phyloP scores from a whole-genome alignment of 2,888 invertebrate genomes.

The Microchrysa polita region DNA sequence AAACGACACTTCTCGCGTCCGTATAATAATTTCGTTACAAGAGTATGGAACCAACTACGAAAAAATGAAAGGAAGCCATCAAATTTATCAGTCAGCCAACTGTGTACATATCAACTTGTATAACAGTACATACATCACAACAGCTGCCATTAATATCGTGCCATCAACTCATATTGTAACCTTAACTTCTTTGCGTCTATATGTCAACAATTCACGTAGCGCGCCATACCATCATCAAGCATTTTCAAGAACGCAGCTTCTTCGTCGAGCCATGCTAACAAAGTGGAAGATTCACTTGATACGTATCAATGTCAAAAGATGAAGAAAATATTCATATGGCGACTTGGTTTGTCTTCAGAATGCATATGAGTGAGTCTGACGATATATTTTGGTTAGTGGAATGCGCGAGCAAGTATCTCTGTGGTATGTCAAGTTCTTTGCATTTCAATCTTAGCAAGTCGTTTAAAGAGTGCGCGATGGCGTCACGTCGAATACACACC shows the following conservation, averaged over 20 bases:
- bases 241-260: conserved; percentile 14
- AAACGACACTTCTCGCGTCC: no score
- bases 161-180: not conserved
- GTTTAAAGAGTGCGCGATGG: not conserved
- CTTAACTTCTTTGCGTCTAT: not conserved
- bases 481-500: conserved; percentile 8
- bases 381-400: not conserved
- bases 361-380: not conserved
- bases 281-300: not conserved
- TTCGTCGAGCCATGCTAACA: not conserved
- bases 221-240: not conserved
- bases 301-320: not conserved
- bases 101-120: not conserved
- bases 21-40: not conserved
- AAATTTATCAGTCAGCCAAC: not conserved
- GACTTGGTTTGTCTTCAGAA: not conserved
- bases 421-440: conserved; percentile 25
- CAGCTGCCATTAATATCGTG: no score
- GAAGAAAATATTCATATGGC: not conserved
- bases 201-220: not conserved
- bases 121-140: conserved; percentile 1
- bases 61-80: not conserved
- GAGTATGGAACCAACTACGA: not conserved
- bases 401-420: not conserved
- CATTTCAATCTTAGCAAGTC: not conserved